Conservation (phyloP, 2,113 vertebrate genomes). For the Gymnocephalus cernua region DNA sequence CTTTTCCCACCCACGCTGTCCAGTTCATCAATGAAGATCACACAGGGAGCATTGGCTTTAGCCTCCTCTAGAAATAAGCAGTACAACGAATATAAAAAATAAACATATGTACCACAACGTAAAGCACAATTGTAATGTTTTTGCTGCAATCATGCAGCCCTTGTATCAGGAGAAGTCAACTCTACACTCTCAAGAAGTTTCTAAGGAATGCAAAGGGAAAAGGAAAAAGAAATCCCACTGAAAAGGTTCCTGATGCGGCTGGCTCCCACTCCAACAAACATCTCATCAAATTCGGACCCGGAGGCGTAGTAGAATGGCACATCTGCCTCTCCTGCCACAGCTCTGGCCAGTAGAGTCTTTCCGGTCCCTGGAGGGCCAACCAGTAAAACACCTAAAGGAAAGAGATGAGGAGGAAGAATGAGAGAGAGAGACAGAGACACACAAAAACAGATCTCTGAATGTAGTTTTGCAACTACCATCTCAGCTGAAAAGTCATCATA, state of each 20-base stretch:
- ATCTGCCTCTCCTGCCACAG: conserved; percentile 97
- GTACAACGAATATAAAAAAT: not conserved
- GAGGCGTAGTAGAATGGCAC: conserved; percentile 98
- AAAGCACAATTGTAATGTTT: not conserved
- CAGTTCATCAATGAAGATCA: conserved; percentile 98
- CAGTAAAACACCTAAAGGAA: conserved; percentile 89
- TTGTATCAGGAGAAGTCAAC: not conserved
- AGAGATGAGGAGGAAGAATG: not conserved
- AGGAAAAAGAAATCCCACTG: conserved; percentile 81
- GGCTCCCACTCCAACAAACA: conserved; percentile 98
- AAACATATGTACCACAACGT: not conserved
- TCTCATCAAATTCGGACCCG: conserved; percentile 98
- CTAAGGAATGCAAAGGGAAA: not conserved
- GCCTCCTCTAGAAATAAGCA: conserved; percentile 88
- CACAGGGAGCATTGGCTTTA: conserved; percentile 95
- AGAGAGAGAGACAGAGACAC: not conserved
- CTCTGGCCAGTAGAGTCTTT: conserved; percentile 96
- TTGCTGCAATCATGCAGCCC: not conserved
- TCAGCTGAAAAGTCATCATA: not conserved
- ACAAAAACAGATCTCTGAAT: not conserved
- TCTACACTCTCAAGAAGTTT: not conserved
- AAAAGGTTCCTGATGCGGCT: conserved; percentile 98
- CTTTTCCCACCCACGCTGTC: conserved; percentile 98
- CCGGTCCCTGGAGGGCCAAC: conserved; percentile 97
- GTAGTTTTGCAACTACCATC: not conserved